Percentiles rank a stretch among this genome's conserved stretches.
Evolutionary conservation across 2,797 vertebrate species (phyloP).

Genomic region (Squalus acanthias): DNA sequence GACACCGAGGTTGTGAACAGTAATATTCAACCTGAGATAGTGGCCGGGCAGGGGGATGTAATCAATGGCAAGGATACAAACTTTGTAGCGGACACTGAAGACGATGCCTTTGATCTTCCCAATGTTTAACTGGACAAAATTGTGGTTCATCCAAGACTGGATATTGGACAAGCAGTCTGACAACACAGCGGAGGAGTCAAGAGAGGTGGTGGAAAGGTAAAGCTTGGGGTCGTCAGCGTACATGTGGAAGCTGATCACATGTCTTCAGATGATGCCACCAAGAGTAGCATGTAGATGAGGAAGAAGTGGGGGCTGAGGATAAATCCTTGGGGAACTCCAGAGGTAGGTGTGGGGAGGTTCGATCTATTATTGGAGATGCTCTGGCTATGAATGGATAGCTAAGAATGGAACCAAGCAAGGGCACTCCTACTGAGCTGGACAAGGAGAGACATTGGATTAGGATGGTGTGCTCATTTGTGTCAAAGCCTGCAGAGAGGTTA

Average conservation of each 20-base stretch:
- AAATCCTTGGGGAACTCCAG: not conserved
- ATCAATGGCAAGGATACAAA: not conserved
- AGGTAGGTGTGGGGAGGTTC: not conserved
- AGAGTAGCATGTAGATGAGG: not conserved
- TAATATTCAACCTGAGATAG: not conserved
- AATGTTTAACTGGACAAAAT: not conserved
- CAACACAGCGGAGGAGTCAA: not conserved
- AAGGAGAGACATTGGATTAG: not conserved
- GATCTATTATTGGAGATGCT: not conserved
- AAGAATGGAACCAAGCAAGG: not conserved
- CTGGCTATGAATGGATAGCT: not conserved
- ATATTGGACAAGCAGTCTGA: not conserved
- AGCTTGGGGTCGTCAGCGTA: not conserved
- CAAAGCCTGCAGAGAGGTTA: too few relatives aligned
- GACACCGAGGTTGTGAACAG: not conserved
- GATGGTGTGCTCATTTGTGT: not conserved
- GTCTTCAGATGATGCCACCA: not conserved
- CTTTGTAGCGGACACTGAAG: too few relatives aligned
- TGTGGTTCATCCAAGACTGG: not conserved
- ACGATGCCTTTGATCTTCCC: not conserved
- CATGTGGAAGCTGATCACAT: not conserved
- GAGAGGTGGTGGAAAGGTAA: not conserved
- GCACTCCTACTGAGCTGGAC: not conserved
- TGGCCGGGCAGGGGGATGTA: not conserved
- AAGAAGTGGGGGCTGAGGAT: not conserved